phyloP scores from a whole-genome alignment of 1,140 invertebrate genomes.

The Bombus ignitus region DNA sequence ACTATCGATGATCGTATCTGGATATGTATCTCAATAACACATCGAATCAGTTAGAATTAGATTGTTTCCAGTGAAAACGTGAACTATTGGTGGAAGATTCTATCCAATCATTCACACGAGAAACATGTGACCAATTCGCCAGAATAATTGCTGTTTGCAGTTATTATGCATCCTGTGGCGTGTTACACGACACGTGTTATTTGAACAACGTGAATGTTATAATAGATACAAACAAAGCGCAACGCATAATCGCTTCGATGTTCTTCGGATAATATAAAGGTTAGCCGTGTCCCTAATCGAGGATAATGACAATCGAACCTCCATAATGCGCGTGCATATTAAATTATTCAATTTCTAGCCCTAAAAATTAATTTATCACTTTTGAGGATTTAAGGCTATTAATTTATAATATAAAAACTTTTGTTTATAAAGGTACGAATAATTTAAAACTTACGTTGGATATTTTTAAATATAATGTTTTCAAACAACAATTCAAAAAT shows the following conservation, averaged over 20 bases:
- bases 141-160: slow-evolving; percentile 22
- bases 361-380: not conserved
- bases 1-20: no score
- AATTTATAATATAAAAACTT: not conserved
- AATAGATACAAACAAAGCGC: slow-evolving; percentile 13
- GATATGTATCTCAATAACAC: not conserved
- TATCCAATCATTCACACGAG: not conserved
- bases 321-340: not conserved
- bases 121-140: slow-evolving; percentile 14
- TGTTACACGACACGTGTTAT: not conserved
- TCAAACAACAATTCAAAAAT: not conserved
- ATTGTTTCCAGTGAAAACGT: not conserved
- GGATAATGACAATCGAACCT: not conserved
- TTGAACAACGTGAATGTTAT: slow-evolving; percentile 1
- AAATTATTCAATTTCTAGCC: not conserved
- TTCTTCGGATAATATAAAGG: slow-evolving; percentile 18
- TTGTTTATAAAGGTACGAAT: not conserved
- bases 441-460: not conserved
- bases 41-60: not conserved
- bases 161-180: slow-evolving; percentile 8
- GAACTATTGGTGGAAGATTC: not conserved
- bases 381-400: not conserved
- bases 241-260: not conserved
- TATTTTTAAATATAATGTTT: not conserved
- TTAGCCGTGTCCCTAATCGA: not conserved